A percentile compares a stretch with the other conserved stretches of the same genome.
Evolutionary conservation across 2,113 vertebrate species (phyloP).

Genomic region (Campylorhamphus procurvoides): DNA sequence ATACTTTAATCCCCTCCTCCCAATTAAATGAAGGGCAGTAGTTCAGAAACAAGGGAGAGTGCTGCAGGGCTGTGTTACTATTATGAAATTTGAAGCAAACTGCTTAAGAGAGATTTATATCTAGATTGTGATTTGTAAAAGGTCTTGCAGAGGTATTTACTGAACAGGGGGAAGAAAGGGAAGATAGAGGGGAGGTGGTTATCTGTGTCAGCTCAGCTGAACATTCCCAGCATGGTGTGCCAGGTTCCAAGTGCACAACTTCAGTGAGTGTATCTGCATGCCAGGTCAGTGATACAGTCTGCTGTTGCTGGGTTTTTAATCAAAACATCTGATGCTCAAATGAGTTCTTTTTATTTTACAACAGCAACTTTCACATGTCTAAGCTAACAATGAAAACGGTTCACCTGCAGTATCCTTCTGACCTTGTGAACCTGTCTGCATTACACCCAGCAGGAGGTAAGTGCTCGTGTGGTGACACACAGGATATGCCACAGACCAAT

Average conservation of each 20-base stretch:
- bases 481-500: not conserved
- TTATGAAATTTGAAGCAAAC: constrained; percentile 12
- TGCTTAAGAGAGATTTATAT: constrained; percentile 11
- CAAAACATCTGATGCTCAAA: constrained; percentile 35
- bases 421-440: not conserved
- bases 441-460: constrained; percentile 7
- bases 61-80: not conserved
- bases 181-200: not conserved
- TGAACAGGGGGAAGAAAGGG: not conserved
- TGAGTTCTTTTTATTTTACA: constrained; percentile 34
- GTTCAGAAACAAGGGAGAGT: not conserved
- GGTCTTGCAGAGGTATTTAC: not conserved
- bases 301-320: not conserved
- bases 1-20: not conserved
- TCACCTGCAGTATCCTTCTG: not conserved
- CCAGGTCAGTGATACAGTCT: not conserved
- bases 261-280: not conserved
- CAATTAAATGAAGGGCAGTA: not conserved
- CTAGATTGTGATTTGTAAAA: not conserved
- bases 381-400: constrained; percentile 46
- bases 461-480: rapidly evolving
- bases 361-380: not conserved
- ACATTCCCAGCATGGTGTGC: not conserved
- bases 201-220: not conserved
- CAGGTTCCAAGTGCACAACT: not conserved